These are phyloP conservation scores for Acrossocheilus wenchowensis DNA, from an alignment of 2,797 vertebrate species.

Conservation along the genomic window DNA sequence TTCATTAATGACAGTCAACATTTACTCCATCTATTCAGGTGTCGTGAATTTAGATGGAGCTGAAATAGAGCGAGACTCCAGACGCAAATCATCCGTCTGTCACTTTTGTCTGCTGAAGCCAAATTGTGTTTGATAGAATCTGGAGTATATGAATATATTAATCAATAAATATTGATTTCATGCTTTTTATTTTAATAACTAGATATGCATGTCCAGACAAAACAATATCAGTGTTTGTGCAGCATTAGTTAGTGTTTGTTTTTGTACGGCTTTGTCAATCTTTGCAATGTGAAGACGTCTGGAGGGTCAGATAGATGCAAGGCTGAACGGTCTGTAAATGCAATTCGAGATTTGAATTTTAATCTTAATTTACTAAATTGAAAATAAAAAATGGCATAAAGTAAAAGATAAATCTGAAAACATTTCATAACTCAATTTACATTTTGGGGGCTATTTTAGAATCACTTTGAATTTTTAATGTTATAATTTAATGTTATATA, in stretches of 20 bases:
- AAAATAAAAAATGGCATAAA: not conserved
- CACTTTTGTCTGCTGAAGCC: not conserved
- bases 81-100: conserved; percentile 38
- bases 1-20: conserved; percentile 63
- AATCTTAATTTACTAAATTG: not conserved
- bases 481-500: not conserved
- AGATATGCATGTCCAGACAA: not conserved
- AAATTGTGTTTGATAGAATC: conserved; percentile 12
- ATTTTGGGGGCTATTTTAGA: not conserved
- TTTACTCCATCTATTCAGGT: conserved; percentile 52
- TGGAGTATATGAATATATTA: not conserved
- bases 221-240: not conserved
- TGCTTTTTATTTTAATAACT: not conserved
- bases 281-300: not conserved
- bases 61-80: conserved; percentile 20
- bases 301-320: not conserved
- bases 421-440: not conserved
- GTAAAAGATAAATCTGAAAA: not conserved
- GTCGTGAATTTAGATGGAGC: conserved; percentile 36
- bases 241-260: not conserved
- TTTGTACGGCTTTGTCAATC: not conserved
- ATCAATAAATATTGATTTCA: not conserved
- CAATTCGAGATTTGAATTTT: not conserved
- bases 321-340: not conserved
- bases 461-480: not conserved